Evolutionary conservation across 2,888 invertebrate genomes (phyloP), one percentile per base, ranked within the genome.

Genomic region (Gortyna flavago): DNA sequence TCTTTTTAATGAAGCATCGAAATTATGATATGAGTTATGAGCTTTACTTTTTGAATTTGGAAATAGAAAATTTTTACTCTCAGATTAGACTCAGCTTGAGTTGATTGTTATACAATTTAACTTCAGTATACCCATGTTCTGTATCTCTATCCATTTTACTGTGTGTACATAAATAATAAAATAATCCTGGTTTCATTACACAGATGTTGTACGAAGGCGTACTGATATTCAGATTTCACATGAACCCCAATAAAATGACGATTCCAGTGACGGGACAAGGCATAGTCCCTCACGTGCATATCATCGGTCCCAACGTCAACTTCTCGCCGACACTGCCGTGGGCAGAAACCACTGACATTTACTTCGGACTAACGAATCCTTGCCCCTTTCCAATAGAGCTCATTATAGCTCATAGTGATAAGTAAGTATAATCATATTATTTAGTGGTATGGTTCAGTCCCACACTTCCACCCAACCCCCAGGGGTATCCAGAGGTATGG

Each of bases 311-410:
- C 0, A 92, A 92, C 9, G 93, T 98, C 51, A 93, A 92, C 79
- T 98, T 98, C 91, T 95, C 97, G 8, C 97, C 98, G 0, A 96
- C 97, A 1, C 91, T 98, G 76, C 98, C 98, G 0, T 97, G 97
- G 95, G 96, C 97, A 32, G 93, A 95, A 64, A 96, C 97, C 5
- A 96, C 97, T n/a, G 97, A 97, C 70, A 95, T 97, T 81, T 97
- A 95, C 82, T 97, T 98, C 79, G 95, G 96, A 7, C 91, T 98
- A 11, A 97, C 97, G 77, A 98, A 98, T 91, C 97, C 97, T 0
- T 97, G 97, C 80, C 92, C 95, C 8, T 97, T 97, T 92, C 97
- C 98, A 0, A 95, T 98, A 35, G 98, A 98, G 93, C 95, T 98
- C 69, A 97, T 97, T 90, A 97, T 98, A 92, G 94, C 97, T 32